phyloP scores from a whole-genome alignment of 2,113 vertebrate genomes.

The Aramus guarauna region DNA sequence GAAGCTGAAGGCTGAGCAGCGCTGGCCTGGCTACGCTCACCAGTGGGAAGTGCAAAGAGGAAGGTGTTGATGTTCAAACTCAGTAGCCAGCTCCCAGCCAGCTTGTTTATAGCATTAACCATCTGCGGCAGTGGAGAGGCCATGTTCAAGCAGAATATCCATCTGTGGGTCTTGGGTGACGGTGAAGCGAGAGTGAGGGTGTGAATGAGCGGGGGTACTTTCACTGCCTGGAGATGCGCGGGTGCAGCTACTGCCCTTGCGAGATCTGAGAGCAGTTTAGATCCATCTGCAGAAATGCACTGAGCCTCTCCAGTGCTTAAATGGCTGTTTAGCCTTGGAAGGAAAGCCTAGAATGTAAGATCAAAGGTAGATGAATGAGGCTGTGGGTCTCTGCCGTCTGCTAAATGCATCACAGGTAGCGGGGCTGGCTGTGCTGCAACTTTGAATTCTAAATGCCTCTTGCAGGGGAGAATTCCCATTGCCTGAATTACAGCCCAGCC shows the following conservation, averaged over 20 bases:
- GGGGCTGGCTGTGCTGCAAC: neutral
- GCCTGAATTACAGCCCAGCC: neutral
- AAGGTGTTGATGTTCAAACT: neutral
- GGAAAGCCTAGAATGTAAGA: neutral
- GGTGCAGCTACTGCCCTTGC: neutral
- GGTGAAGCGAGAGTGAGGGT: neutral
- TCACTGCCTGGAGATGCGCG: neutral
- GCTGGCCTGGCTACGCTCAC: neutral
- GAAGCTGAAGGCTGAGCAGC: neutral
- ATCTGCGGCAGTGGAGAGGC: neutral
- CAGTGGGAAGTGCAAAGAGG: neutral
- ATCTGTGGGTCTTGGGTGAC: neutral
- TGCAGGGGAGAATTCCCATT: neutral
- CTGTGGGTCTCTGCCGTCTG: conserved; percentile 10
- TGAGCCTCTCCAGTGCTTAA: neutral
- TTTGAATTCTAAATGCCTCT: neutral
- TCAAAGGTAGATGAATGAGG: neutral
- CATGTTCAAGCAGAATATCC: neutral
- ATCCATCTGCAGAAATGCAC: neutral
- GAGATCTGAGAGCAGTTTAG: neutral
- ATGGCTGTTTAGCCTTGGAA: neutral
- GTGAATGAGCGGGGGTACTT: neutral
- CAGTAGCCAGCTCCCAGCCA: neutral
- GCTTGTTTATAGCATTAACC: neutral
- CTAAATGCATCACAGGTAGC: neutral